Base-by-base conservation (phyloP, 1,140 invertebrate genomes). In the Myzus persicae region DNA sequence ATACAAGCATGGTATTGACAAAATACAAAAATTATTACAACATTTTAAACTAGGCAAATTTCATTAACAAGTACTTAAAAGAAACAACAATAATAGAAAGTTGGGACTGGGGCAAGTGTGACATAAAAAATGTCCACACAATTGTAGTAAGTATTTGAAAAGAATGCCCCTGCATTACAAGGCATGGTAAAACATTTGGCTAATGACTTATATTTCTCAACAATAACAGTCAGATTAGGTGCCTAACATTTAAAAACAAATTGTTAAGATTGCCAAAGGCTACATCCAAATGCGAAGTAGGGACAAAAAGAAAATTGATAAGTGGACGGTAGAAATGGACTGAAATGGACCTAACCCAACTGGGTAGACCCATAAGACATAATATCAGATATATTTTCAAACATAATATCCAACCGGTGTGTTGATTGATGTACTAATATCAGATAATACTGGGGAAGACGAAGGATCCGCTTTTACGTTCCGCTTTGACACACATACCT, bases 121-220 rank as follows among this genome's bases (percentile, higher is more conserved):
- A 40, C n/a, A 82, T 38, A 40, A 24, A 40, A 82, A 40, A 24
- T 82, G 81, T 40, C 36, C 36, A 82, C 22, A 82, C 20, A 40
- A 24, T 38, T 82, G 36, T 40, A 81, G 38, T 22, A 20, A n/a
- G 36, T 82, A 85, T 42, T 85, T 85, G 2, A 85, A 85, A 85
- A 40, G 22, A 42, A 40, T 82, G 8, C 14, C 8, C 6, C 22
- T 24, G 1, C 85, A 88, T 46, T 36, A 51, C 46, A 51, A 36
- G n/a, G 20, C 36, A n/a, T 76, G 31, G 31, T 88, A 89, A 89
- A 40, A 89, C 40, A 89, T 38, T 89, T 89, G n/a, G 87, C 44
- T 51, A 51, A 51, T 51, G 46, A 89, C 36, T 24, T 38, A 89
- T 89, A 54, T 89, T 54, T 89, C 88, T 89, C 88, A 89, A 88